Evolutionary conservation across 2,797 vertebrate genomes (phyloP), one percentile per base, ranked within the genome.

Genomic region (Jordanella pulchra): DNA sequence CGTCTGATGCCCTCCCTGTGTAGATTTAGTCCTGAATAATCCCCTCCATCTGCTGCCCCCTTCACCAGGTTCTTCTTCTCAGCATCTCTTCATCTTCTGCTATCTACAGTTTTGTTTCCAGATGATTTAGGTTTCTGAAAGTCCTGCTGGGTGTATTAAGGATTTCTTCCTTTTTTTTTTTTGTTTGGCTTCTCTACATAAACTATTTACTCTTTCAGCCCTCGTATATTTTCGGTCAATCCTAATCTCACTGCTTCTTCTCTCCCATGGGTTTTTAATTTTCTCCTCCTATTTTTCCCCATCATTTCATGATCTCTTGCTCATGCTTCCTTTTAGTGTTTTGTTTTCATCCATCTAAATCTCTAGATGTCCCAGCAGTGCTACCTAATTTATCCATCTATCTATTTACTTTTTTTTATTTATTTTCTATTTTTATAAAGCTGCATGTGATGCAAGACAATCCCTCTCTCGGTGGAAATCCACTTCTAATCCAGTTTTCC

Each of bases 11-110:
- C 87, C 88, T 89, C 91, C 87, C 89, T 93, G 87, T 80, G 89
- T 91, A 91, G 91, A 94, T 93, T 94, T 92, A 90, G 92, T 93
- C 89, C 81, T 81, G 88, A 92, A 92, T 94, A 95, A 95, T 95
- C 94, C 93, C 85, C 88, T 92, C 94, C 94, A 95, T 94, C 94
- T 95, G 95, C 90, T 93, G 86, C 91, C 90, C 92, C 86, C 86
- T 88, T 85, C 86, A 86, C 89, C 91, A 89, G 73, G 76, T 87
- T 93, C 83, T 71, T 89, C 76, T 68, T 51, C 77, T 82, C 80
- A 80, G 67, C 77, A 84, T 91, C 84, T 78, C 77, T 73, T 83
- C 69, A 30, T 87, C 71, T 86, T 81, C 86, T 80, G 47, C 14
- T 77, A 68, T 25, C 67, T 87, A 69, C 28, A 18, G 18, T 79